Conservation (phyloP, 2,797 vertebrate genomes). For the Scolopax rusticola region DNA sequence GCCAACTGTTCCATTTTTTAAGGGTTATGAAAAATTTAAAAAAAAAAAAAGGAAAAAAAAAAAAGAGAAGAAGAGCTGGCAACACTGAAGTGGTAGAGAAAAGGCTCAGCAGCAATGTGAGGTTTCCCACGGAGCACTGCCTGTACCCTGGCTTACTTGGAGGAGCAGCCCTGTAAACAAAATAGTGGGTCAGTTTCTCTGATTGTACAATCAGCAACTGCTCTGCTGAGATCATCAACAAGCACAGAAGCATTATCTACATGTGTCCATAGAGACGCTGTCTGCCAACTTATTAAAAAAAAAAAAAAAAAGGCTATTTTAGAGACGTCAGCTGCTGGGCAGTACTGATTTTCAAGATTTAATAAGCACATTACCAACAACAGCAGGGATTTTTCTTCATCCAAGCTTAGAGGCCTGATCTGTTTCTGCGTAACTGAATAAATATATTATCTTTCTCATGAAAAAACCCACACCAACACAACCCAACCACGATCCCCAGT, state of each 20-base stretch:
- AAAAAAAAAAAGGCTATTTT: background rate
- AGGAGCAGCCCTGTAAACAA: background rate
- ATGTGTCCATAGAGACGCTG: background rate
- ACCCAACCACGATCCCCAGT: background rate
- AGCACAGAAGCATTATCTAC: slow-evolving; percentile 6
- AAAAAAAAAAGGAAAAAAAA: background rate
- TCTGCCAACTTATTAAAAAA: background rate
- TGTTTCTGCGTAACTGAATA: slow-evolving; percentile 26
- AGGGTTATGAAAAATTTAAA: background rate
- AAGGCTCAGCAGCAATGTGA: background rate
- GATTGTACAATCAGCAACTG: background rate
- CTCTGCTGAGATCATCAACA: slow-evolving; percentile 37
- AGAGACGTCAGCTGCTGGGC: slow-evolving; percentile 39
- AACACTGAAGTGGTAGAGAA: background rate
- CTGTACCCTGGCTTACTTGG: background rate
- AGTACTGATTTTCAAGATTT: slow-evolving; percentile 8
- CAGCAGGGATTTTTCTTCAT: background rate
- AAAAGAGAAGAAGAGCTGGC: background rate
- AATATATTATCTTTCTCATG: background rate
- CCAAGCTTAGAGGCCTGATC: background rate
- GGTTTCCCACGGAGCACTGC: background rate
- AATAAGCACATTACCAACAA: background rate
- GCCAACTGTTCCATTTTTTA: background rate
- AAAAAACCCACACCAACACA: background rate
- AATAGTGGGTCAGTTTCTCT: background rate